Conservation (phyloP, 2,888 invertebrate species). For the Dicycla oo region DNA sequence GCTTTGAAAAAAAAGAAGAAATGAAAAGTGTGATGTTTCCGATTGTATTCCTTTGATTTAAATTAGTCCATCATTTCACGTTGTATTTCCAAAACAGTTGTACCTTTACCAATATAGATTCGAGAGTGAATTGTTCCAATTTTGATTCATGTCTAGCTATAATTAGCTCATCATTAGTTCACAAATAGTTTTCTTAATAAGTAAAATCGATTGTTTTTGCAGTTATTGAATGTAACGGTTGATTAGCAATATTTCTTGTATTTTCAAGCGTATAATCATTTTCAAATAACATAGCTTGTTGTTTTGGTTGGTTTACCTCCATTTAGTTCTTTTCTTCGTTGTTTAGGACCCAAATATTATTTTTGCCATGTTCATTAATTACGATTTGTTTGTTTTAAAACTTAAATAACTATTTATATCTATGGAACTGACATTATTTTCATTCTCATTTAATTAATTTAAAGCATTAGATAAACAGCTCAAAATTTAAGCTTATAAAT, state of each 20-base stretch:
- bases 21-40: background rate
- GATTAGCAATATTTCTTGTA: background rate
- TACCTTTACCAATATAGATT: background rate
- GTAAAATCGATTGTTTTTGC: background rate
- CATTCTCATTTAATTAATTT: background rate
- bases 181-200: background rate
- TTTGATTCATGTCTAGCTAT: background rate
- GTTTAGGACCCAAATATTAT: background rate
- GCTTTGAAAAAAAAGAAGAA: background rate
- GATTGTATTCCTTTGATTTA: background rate
- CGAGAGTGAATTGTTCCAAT: background rate
- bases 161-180: background rate
- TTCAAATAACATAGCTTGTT: background rate
- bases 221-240: background rate
- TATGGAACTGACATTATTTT: background rate
- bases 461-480: background rate
- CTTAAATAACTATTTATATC: background rate
- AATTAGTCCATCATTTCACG: background rate
- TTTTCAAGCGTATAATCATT: background rate
- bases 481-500: conserved; percentile 5
- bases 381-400: background rate
- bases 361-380: background rate
- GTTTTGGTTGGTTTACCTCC: background rate
- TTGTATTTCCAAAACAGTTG: background rate
- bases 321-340: background rate